Evolutionary conservation across 2,888 invertebrate species (phyloP).

Genomic region (Andrena dorsata): DNA sequence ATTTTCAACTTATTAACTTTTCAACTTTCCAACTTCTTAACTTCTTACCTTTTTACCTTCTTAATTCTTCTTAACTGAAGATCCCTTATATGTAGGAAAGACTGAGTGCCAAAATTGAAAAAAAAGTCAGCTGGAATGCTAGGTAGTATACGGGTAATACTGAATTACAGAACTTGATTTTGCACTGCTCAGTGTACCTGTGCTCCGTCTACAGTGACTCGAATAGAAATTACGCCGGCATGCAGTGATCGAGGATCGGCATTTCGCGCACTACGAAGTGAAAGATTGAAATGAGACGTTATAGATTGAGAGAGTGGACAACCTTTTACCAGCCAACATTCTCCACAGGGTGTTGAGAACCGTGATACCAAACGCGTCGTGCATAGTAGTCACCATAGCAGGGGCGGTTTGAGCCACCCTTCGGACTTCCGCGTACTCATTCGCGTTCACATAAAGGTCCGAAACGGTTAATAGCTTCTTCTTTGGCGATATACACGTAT

Average conservation of each 20-base stretch:
- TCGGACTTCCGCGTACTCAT: conserved; percentile 76
- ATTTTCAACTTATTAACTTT: no score
- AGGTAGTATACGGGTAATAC: not conserved
- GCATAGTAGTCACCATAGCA: conserved; percentile 88
- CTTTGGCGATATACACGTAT: not conserved
- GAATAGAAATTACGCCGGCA: not conserved
- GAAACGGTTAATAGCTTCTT: conserved; percentile 67
- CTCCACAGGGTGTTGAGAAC: conserved; percentile 93
- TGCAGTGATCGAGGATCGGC: not conserved
- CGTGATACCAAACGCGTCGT: conserved; percentile 91
- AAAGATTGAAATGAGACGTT: not conserved
- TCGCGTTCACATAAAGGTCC: conserved; percentile 80
- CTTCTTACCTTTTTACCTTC: no score
- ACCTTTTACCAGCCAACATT: conserved; percentile 91
- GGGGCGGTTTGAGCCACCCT: conserved; percentile 64
- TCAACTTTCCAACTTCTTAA: no score
- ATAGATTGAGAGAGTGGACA: conserved; percentile 11
- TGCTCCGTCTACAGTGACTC: not conserved
- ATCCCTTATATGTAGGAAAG: no score
- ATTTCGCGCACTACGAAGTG: not conserved
- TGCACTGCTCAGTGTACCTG: no score
- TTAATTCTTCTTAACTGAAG: no score
- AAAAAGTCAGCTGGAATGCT: not conserved
- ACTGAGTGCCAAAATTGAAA: no score
- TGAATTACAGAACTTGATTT: not conserved